Conservation (phyloP, 2,113 vertebrate genomes). For the Myxocyprinus asiaticus region DNA sequence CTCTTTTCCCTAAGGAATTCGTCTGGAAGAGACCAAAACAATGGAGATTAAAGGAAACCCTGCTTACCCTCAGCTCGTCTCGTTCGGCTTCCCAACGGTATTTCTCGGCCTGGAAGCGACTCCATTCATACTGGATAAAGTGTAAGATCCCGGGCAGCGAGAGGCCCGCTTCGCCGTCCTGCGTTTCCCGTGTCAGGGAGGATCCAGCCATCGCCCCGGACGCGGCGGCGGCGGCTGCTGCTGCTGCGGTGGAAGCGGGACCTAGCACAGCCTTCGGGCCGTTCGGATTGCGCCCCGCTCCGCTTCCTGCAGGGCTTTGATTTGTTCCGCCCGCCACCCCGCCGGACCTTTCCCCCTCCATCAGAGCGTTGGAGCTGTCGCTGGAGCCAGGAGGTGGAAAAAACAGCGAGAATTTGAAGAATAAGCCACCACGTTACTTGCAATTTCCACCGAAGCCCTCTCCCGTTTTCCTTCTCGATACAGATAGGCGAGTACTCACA, state of each 20-base stretch:
- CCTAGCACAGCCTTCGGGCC: slow-evolving; percentile 75
- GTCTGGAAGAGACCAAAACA: slow-evolving; percentile 25
- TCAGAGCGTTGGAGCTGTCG: slow-evolving; percentile 68
- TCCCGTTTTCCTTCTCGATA: slow-evolving; percentile 65
- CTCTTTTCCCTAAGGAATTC: slow-evolving; percentile 1
- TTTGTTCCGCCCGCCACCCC: slow-evolving; percentile 69
- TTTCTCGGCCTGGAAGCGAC: slow-evolving; percentile 90
- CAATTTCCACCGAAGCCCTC: slow-evolving; percentile 53
- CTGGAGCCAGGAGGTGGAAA: slow-evolving; percentile 61
- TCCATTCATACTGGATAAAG: slow-evolving; percentile 91
- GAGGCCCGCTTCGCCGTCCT: slow-evolving; percentile 76
- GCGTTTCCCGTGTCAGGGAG: slow-evolving; percentile 65
- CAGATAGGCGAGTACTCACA: slow-evolving; percentile 38
- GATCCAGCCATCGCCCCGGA: slow-evolving; percentile 64
- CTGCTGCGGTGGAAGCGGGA: slow-evolving; percentile 60
- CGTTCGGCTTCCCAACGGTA: slow-evolving; percentile 89
- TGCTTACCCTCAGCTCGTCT: slow-evolving; percentile 85
- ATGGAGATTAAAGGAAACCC: background rate
- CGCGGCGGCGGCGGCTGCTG: slow-evolving; percentile 41
- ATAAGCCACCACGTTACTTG: slow-evolving; percentile 56
- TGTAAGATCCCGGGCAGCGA: slow-evolving; percentile 89
- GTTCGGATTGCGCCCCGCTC: slow-evolving; percentile 72
- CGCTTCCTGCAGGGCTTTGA: slow-evolving; percentile 71
- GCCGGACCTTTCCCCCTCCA: slow-evolving; percentile 80
- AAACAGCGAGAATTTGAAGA: slow-evolving; percentile 57